Conservation (phyloP, 2,888 invertebrate species). For the Sepioteuthis lessoniana region DNA sequence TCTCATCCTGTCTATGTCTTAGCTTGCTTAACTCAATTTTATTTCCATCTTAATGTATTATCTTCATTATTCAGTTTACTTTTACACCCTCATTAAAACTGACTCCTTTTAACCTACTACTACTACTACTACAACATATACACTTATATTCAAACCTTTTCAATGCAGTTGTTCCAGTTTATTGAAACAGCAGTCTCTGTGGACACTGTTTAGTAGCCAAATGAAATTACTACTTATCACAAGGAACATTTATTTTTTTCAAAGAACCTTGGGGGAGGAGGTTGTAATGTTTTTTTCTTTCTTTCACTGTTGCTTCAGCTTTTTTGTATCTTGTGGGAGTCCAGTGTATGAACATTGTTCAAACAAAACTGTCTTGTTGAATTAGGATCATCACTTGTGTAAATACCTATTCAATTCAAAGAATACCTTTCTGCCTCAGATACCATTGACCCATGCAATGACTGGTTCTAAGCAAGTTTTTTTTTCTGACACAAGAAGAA, state of each 20-base stretch:
- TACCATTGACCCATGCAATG: background rate
- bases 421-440: slow-evolving; percentile 8
- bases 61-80: background rate
- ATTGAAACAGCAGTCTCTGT: background rate
- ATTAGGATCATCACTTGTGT: slow-evolving; percentile 4
- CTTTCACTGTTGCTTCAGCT: background rate
- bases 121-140: background rate
- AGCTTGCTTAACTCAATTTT: background rate
- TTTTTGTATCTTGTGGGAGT: background rate
- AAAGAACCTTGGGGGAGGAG: background rate
- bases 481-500: background rate
- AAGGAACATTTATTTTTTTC: background rate
- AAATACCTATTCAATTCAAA: slow-evolving; percentile 33
- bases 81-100: background rate
- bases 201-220: background rate
- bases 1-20: background rate
- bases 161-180: background rate
- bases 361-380: slow-evolving; percentile 1
- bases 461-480: background rate
- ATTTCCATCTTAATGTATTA: background rate
- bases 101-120: background rate
- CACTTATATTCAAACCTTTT: background rate
- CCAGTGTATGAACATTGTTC: background rate
- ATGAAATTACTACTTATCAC: slow-evolving; percentile 33
- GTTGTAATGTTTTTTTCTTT: background rate